phyloP scores from a whole-genome alignment of 2,113 vertebrate species.

The Rhodinocichla rosea region DNA sequence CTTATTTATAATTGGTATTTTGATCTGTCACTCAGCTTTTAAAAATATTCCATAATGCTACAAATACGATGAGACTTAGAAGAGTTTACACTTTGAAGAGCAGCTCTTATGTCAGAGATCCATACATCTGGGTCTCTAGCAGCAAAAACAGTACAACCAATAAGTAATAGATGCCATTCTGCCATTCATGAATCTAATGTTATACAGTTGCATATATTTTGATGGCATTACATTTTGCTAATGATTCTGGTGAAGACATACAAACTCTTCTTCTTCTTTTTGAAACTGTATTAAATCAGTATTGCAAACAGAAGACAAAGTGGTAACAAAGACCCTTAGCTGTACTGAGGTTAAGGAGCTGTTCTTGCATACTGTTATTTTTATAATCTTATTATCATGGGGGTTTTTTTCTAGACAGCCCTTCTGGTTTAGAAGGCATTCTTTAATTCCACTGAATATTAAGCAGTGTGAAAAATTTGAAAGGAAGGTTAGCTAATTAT shows the following conservation, averaged over 20 bases:
- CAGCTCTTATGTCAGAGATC: background rate
- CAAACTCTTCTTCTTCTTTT: background rate
- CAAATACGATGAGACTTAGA: background rate
- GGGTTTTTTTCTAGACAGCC: background rate
- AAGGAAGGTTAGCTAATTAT: background rate
- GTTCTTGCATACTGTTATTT: background rate
- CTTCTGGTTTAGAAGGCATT: background rate
- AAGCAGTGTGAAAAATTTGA: background rate
- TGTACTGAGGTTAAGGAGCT: background rate
- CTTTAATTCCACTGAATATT: background rate
- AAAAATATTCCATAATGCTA: background rate
- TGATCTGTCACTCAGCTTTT: background rate
- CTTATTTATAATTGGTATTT: background rate
- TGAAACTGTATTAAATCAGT: background rate
- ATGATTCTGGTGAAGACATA: background rate
- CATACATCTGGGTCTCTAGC: background rate
- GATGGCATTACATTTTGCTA: background rate
- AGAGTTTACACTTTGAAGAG: background rate
- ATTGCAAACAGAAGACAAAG: background rate
- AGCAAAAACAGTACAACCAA: background rate
- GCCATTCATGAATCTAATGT: background rate
- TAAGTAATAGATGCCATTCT: background rate
- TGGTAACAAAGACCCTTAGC: background rate
- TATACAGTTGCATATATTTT: background rate
- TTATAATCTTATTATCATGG: background rate